These are phyloP conservation scores for Oxytorus armatus DNA, from an alignment of 2,888 invertebrate species.

Conservation along the genomic window DNA sequence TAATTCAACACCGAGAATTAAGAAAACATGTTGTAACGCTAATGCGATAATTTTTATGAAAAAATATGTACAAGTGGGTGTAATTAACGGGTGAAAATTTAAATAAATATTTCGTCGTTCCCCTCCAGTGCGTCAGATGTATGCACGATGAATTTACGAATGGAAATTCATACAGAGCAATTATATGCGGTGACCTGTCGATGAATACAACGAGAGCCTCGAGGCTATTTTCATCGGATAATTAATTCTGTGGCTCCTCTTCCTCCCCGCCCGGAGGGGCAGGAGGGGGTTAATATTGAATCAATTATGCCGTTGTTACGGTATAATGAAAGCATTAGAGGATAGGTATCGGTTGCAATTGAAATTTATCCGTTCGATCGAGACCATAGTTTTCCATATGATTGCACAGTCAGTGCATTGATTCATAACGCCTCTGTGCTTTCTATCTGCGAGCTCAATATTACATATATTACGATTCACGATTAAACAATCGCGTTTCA, in stretches of 20 bases:
- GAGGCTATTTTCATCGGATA: constrained; percentile 63
- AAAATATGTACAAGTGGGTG: too few relatives aligned
- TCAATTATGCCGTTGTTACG: constrained; percentile 62
- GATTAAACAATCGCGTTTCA: too few relatives aligned
- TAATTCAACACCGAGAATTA: neutral
- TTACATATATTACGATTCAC: neutral
- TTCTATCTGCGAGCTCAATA: neutral
- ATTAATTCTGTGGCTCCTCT: constrained; percentile 62
- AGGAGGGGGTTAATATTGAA: constrained; percentile 64
- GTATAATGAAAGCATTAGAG: constrained; percentile 67
- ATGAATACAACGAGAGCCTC: constrained; percentile 59
- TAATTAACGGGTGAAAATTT: neutral
- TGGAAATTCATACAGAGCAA: constrained; percentile 43
- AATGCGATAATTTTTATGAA: neutral
- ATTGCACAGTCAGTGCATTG: constrained; percentile 28
- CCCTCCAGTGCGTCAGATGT: neutral
- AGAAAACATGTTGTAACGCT: neutral
- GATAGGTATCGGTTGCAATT: constrained; percentile 58
- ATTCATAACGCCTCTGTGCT: constrained; percentile 34
- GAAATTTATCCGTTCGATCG: constrained; percentile 64
- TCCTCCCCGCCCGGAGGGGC: neutral
- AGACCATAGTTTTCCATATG: constrained; percentile 54
- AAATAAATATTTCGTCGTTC: constrained; percentile 11
- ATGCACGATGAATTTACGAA: constrained; percentile 48
- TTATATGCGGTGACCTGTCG: constrained; percentile 64